Percentiles rank a stretch among this genome's conserved stretches.
Conservation (phyloP, 2,888 invertebrate genomes). For the Drosophila monieri region DNA sequence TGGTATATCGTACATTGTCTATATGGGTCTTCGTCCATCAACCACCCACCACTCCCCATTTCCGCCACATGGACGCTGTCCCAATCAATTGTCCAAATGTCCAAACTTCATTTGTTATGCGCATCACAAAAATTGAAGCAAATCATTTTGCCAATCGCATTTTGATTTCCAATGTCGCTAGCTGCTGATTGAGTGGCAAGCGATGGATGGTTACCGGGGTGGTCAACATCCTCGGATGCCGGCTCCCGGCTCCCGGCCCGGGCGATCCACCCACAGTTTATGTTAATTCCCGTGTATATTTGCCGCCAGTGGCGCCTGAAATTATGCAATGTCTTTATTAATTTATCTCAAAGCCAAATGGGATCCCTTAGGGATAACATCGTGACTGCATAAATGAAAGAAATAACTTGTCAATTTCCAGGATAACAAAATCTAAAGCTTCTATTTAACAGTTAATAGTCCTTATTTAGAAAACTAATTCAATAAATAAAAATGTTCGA, state of each 20-base stretch:
- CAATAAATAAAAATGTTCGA: too few species aligned
- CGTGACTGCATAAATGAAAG: conserved; percentile 2
- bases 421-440: background rate
- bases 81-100: conserved; percentile 78
- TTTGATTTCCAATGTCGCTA: conserved; percentile 76
- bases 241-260: background rate
- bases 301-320: conserved; percentile 68
- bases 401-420: background rate
- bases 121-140: conserved; percentile 80
- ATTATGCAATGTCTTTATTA: conserved; percentile 79
- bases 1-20: conserved; percentile 40
- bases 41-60: conserved; percentile 12
- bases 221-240: background rate
- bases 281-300: conserved; percentile 74
- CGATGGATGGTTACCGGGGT: conserved; percentile 8
- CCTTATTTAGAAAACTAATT: too few species aligned
- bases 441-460: too few species aligned
- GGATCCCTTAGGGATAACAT: conserved; percentile 45
- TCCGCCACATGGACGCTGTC: conserved; percentile 54
- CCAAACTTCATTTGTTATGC: conserved; percentile 78
- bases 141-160: conserved; percentile 80
- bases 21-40: conserved; percentile 30
- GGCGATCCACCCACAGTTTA: conserved; percentile 59
- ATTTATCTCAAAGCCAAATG: conserved; percentile 68
- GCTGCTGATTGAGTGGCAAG: conserved; percentile 62